Evolutionary conservation across 2,888 invertebrate species (phyloP).

Genomic region (Cartodere bifasciata): DNA sequence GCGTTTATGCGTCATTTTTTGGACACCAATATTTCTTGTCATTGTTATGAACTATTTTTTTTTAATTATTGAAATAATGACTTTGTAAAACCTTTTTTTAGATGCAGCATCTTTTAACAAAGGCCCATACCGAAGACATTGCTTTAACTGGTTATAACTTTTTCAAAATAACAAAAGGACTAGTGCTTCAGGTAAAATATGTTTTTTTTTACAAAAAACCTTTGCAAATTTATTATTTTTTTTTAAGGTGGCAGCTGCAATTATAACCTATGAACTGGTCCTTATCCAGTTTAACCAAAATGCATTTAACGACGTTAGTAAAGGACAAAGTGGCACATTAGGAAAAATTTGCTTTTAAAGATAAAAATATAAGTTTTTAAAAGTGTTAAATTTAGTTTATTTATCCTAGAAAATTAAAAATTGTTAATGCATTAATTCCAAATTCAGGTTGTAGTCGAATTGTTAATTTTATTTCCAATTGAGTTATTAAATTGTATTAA

Average conservation of each 20-base stretch:
- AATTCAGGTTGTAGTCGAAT: neutral
- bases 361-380: slow-evolving; percentile 1
- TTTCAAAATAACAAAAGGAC: neutral
- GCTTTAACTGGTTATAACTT: neutral
- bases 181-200: neutral
- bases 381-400: slow-evolving; percentile 3
- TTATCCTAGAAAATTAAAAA: neutral
- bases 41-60: no score
- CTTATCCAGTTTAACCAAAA: neutral
- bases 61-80: no score
- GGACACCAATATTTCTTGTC: no score
- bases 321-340: neutral
- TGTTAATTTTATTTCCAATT: neutral
- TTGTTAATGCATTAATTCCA: neutral
- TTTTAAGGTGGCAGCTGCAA: neutral
- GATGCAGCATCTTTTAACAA: neutral
- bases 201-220: neutral
- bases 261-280: neutral
- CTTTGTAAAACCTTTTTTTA: neutral
- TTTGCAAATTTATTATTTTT: neutral
- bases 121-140: neutral
- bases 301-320: no score
- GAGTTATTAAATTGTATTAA: slow-evolving; percentile 24
- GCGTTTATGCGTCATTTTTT: no score
- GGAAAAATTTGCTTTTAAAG: neutral